These are phyloP conservation scores for Parauchenoglanis ngamensis DNA, from an alignment of 2,797 vertebrate species.

Conservation along the genomic window DNA sequence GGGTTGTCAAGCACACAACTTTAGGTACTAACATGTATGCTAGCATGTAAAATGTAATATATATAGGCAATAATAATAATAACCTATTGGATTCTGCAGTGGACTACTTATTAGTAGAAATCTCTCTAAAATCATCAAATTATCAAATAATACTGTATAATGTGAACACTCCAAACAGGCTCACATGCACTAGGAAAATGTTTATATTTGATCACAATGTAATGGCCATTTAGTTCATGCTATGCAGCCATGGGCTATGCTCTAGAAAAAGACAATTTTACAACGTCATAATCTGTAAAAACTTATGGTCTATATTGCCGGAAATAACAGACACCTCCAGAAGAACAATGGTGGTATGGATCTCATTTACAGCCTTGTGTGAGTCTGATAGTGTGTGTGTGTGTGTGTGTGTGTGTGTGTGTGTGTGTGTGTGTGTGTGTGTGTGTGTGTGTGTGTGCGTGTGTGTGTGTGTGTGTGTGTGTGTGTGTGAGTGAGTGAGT, in stretches of 20 bases:
- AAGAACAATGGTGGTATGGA: constrained; percentile 54
- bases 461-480: constrained; percentile 42
- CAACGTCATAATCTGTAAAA: constrained; percentile 23
- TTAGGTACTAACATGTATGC: not conserved
- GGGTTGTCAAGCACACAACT: not conserved
- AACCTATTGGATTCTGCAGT: too few relatives aligned
- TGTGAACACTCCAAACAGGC: not conserved
- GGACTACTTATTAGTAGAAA: not conserved
- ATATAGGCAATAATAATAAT: not conserved
- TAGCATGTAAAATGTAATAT: not conserved
- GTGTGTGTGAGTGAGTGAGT: constrained; percentile 39
- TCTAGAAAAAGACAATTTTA: not conserved
- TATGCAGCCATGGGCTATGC: not conserved
- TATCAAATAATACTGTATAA: not conserved
- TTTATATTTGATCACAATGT: not conserved
- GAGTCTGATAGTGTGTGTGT: too few relatives aligned
- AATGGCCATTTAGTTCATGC: not conserved
- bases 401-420: constrained; percentile 11
- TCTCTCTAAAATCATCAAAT: not conserved
- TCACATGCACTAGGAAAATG: not conserved
- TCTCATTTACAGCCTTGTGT: constrained; percentile 50
- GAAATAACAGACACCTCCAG: constrained; percentile 52
- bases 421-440: not conserved
- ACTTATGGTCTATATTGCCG: constrained; percentile 44
- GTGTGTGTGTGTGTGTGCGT: constrained; percentile 25